Evolutionary conservation across 2,888 invertebrate species (phyloP), one percentile per base, ranked within the genome.

Genomic region (Cheilosia pagana): DNA sequence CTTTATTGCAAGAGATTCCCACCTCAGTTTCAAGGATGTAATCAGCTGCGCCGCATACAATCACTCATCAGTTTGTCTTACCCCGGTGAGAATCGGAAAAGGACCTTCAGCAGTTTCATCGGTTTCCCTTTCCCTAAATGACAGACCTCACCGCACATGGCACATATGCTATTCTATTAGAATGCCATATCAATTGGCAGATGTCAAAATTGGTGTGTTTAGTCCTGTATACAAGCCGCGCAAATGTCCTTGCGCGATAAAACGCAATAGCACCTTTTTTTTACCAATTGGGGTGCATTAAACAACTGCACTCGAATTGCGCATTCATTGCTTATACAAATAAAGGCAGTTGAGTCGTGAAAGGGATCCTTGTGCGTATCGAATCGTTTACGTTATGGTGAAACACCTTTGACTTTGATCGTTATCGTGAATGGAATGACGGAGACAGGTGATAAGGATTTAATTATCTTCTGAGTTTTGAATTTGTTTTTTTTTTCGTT

Each of bases 181-280:
- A 68, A 63, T 63, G 23, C 63, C 50, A 77, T 72, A 62, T 72
- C 60, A 72, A 77, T 79, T 72, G 82, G 78, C 82, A 82, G 82
- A 78, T 82, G 82, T 82, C 62, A 78, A 72, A 63, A 68, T 77
- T 82, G 28, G 55, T 68, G 43, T 62, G 21, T 67, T 76, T 53
- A 43, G 52, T 53, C 59, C 39, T 62, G 77, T 41, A 41, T 41
- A 63, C 63, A 77, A 67, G 60, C 77, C 55, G 50, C 78, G 74
- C 55, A 74, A 74, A 63, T 83, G 72, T 68, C 68, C 68, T 65
- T 70, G 62, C 63, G 25, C 62, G 57, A 67, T 78, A 68, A 78
- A 68, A 78, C 67, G 62, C 52, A 68, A 59, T 78, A 60, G n/a
- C 45, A 67, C 39, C 55, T 16, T 72, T 75, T 16, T 12, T 23